Conservation (phyloP, 2,797 vertebrate genomes). For the Phataginus tricuspis region DNA sequence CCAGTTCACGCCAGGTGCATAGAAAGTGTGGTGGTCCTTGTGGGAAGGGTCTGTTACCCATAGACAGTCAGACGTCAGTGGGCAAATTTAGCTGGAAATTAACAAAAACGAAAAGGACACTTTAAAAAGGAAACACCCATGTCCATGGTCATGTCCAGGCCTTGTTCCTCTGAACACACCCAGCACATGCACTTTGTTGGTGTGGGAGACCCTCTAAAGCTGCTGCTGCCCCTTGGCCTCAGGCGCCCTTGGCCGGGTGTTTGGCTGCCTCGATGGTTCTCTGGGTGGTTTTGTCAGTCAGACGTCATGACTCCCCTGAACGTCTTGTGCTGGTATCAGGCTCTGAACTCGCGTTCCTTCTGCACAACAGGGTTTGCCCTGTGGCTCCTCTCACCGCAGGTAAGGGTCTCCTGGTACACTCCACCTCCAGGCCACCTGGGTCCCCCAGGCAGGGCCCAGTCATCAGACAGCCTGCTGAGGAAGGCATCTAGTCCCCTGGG, state of each 20-base stretch:
- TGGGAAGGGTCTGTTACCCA: background rate
- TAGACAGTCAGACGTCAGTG: background rate
- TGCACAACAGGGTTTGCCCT: background rate
- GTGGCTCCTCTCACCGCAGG: no score
- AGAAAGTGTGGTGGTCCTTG: background rate
- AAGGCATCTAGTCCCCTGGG: background rate
- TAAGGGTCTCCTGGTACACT: background rate
- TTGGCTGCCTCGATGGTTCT: background rate
- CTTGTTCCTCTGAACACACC: background rate
- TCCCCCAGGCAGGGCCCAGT: background rate
- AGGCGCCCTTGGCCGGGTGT: background rate
- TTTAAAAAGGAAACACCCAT: background rate
- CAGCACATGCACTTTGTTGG: background rate
- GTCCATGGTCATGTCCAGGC: accelerated
- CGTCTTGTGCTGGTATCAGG: background rate
- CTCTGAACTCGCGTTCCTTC: background rate
- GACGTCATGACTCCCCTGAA: no score
- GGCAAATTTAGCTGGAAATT: background rate
- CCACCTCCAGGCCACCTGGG: background rate
- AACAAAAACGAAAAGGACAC: background rate
- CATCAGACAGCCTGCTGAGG: no score
- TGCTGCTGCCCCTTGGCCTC: background rate
- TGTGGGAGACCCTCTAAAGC: background rate
- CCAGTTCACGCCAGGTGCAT: background rate
- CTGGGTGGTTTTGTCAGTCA: background rate